These are phyloP conservation scores for Psylliodes chrysocephalus DNA, from an alignment of 2,888 invertebrate genomes.

Conservation along the genomic window DNA sequence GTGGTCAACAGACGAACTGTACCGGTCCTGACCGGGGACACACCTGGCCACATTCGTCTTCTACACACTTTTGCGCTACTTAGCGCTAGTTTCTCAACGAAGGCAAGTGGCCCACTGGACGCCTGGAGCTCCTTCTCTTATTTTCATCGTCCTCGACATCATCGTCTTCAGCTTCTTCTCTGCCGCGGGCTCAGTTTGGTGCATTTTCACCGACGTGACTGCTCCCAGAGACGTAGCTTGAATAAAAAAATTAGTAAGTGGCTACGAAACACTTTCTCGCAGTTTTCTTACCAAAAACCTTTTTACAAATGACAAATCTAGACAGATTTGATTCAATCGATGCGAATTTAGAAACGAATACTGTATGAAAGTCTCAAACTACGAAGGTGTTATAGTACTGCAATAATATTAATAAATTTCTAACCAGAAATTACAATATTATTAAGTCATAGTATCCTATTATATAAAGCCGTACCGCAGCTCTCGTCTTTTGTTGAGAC, in stretches of 20 bases:
- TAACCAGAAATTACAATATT: too few species aligned
- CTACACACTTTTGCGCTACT: conserved; percentile 42
- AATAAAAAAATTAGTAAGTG: background rate
- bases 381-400: too few species aligned
- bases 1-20: background rate
- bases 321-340: too few species aligned
- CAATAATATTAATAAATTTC: too few species aligned
- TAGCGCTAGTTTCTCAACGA: conserved; percentile 52
- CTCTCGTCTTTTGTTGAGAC: too few species aligned
- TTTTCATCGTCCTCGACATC: conserved; percentile 10
- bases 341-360: too few species aligned
- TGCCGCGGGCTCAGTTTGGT: background rate
- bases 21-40: background rate
- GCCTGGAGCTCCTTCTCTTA: conserved; percentile 52
- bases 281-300: too few species aligned
- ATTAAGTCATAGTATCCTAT: too few species aligned
- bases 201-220: conserved; percentile 22
- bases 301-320: too few species aligned
- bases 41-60: conserved; percentile 32
- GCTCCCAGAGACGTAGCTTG: background rate
- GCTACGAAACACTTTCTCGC: too few species aligned
- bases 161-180: conserved; percentile 6
- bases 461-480: too few species aligned
- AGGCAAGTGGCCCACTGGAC: conserved; percentile 52
- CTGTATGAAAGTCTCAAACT: too few species aligned